Evolutionary conservation across 1,140 invertebrate species (phyloP).

Genomic region (Linepithema humile): DNA sequence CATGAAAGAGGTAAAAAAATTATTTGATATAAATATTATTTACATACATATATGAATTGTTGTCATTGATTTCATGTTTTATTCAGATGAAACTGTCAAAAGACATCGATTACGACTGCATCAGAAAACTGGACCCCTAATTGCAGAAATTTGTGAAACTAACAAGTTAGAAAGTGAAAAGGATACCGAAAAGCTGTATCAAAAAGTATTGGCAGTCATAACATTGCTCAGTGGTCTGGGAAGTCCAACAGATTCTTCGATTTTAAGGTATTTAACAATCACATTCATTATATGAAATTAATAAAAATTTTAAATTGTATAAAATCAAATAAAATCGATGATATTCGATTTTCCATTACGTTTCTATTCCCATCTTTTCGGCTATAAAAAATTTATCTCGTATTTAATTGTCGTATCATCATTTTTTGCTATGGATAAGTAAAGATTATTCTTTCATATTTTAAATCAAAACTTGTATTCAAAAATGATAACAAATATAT

Average conservation of each 20-base stretch:
- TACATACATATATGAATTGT: neutral
- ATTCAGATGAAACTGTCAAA: conserved; percentile 83
- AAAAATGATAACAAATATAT: neutral
- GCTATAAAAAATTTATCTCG: neutral
- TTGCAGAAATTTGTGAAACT: conserved; percentile 86
- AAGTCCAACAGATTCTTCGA: conserved; percentile 84
- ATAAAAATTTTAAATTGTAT: neutral
- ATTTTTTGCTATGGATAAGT: neutral
- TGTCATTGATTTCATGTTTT: neutral
- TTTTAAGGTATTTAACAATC: conserved; percentile 83
- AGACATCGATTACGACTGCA: conserved; percentile 84
- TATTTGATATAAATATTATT: neutral
- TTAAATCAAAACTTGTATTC: neutral
- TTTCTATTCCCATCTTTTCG: neutral
- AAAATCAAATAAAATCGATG: conserved; percentile 15
- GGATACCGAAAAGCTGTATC: conserved; percentile 85
- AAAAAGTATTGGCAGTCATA: conserved; percentile 87
- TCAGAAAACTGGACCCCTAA: conserved; percentile 83
- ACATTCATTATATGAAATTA: neutral
- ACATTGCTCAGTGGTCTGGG: conserved; percentile 87
- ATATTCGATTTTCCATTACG: neutral
- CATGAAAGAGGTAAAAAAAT: conserved; percentile 83
- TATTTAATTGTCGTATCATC: neutral
- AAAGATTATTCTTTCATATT: neutral
- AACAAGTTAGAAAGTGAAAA: conserved; percentile 81